Evolutionary conservation across 2,113 vertebrate genomes (phyloP).

Genomic region (Riparia riparia): DNA sequence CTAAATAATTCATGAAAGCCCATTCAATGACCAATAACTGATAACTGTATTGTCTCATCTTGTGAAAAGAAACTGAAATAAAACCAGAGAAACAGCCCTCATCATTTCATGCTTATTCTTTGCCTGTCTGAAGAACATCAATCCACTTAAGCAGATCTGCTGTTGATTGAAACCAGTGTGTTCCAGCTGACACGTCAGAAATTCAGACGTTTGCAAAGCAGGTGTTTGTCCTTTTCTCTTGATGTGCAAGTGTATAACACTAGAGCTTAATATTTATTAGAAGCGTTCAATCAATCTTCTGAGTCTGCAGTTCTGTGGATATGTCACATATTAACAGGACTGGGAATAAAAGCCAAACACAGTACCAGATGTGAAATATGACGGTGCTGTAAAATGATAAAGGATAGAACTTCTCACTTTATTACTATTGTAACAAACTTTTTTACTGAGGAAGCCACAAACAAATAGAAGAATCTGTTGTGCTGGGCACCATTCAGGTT

Average conservation of each 20-base stretch:
- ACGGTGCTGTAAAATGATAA: not conserved
- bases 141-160: not conserved
- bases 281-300: not conserved
- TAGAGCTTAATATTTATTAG: not conserved
- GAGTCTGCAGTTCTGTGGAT: not conserved
- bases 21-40: not conserved
- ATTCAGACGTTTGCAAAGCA: not conserved
- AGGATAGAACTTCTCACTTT: not conserved
- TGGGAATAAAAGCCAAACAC: not conserved
- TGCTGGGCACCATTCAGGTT: not conserved
- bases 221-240: not conserved
- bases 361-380: not conserved
- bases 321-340: not conserved
- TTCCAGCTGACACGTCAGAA: rapidly evolving
- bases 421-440: constrained; percentile 2
- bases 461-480: not conserved
- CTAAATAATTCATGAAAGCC: not conserved
- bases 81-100: not conserved
- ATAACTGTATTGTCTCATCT: not conserved
- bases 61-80: not conserved
- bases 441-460: not conserved
- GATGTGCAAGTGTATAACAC: not conserved
- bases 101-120: not conserved
- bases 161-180: not conserved
- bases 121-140: not conserved